Evolutionary conservation across 2,113 vertebrate genomes (phyloP), one percentile per base, ranked within the genome.

Genomic region (Hystrix cristata): DNA sequence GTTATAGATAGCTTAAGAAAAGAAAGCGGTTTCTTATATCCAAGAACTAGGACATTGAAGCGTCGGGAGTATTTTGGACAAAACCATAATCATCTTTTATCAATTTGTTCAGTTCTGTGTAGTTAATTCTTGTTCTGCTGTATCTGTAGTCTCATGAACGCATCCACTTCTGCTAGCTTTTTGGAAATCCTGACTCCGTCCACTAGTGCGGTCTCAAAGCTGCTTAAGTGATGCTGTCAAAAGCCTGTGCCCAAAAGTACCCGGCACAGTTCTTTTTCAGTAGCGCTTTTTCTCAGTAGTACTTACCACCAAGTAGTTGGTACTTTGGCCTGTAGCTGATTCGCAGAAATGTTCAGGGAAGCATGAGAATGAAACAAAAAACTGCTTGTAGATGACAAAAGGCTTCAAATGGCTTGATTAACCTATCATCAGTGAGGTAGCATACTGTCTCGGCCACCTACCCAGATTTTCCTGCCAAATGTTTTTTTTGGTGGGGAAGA

Each of bases 91-190:
- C 72, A 95, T 81, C 43, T n/a, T 95, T 90, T 57, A 90, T 80
- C 64, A 94, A 21, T 93, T 95, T 88, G 86, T 94, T 93, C 16
- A 84, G 69, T 74, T 12, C 69, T 95, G 0, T 91, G 72, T 95
- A 89, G 92, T 91, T 93, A 91, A 91, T 92, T 95, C 91, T 97
- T 91, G 55, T 95, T 95, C 82, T 91, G 15, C 67, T 93, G 46
- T 74, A 69, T 97, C 25, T 86, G 55, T n/a, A 87, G 79, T 71
- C 23, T 90, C 78, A 74, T 18, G 53, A 96, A 71, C 59, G 48
- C 69, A 29, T 85, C 48, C 79, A 21, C 48, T 91, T 96, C 14
- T 95, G 55, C 25, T 62, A 51, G 51, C 29, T 46, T 95, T 92
- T 87, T 96, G 81, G 62, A 87, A 96, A 91, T 95, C 79, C 21